Base-by-base conservation (phyloP, 2,888 invertebrate species). In the Caenorhabditis imperialis region DNA sequence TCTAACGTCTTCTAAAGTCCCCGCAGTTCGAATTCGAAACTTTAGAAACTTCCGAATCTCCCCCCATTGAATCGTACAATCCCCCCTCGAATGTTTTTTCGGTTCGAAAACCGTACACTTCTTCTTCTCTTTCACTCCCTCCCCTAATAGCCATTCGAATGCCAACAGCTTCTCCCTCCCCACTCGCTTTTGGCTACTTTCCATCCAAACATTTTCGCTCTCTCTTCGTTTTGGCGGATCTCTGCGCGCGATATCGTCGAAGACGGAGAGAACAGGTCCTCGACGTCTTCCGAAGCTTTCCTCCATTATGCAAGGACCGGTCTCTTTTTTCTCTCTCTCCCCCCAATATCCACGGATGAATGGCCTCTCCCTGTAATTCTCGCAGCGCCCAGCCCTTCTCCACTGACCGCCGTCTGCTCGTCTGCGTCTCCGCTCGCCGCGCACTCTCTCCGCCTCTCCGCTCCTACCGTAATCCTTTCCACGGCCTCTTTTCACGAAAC, bases 221-320 rank as follows among this genome's bases (percentile, higher is more conserved):
- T 12, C 48, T 30, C 6, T 45, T 35, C 16, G 5, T 6, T 18
- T 40, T 14, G 55, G 45, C 65, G 65, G 65, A 57, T 55, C 55
- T 65, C 50, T 37, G 44, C 42, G 30, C 38, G 18, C 55, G 65
- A 65, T 57, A 65, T 65, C 30, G 30, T 48, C 50, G 54, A 65
- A 57, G 57, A 65, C 65, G 57, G 65, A 57, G 54, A 65, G 65
- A 65, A 65, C 65, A 65, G 65, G 65, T 65, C 55, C 44, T 44
- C 23, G 5, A 8, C 42, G 16, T 42, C 42, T 42, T 6, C 23
- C 54, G 62, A 63, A 53, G 62, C 62, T 20, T 53, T n/a, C 55
- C 55, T 65, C 65, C 65, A 65, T 65, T 65, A 65, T 65, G 65
- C 65, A 65, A 65, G 65, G 50, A 65, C 65, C 65, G 65, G 65